Evolutionary conservation across 2,113 vertebrate genomes (phyloP).

Genomic region (Pterophyllum scalare): DNA sequence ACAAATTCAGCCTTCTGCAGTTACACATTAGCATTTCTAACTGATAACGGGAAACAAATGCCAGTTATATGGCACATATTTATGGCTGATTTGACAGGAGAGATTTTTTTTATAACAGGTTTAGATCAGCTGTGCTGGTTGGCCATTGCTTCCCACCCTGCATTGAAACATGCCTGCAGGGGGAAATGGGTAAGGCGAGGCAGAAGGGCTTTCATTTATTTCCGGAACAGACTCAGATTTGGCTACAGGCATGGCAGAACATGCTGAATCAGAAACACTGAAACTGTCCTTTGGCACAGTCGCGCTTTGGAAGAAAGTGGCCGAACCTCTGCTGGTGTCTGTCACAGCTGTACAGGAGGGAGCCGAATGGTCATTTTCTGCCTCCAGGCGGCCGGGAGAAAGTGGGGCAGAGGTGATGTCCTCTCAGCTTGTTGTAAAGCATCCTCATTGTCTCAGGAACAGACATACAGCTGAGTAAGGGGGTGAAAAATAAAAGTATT

Average conservation of each 20-base stretch:
- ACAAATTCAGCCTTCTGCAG: slow-evolving; percentile 10
- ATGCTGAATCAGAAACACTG: slow-evolving; percentile 21
- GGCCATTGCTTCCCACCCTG: slow-evolving; percentile 40
- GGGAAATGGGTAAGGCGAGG: slow-evolving; percentile 29
- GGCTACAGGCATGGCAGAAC: slow-evolving; percentile 45
- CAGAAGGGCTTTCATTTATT: slow-evolving; percentile 52
- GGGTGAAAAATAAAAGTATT: not conserved
- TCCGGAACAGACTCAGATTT: slow-evolving; percentile 44
- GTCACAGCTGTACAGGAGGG: not conserved
- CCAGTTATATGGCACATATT: not conserved
- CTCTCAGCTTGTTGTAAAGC: slow-evolving; percentile 71
- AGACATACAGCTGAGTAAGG: slow-evolving; percentile 82
- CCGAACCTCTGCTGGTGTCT: slow-evolving; percentile 13
- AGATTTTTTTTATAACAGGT: not conserved
- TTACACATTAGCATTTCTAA: slow-evolving; percentile 9
- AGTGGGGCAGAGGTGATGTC: slow-evolving; percentile 15
- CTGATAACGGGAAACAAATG: not conserved
- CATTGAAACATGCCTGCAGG: slow-evolving; percentile 41
- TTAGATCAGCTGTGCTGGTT: slow-evolving; percentile 48
- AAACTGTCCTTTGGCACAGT: slow-evolving; percentile 26
- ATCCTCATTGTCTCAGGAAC: slow-evolving; percentile 83
- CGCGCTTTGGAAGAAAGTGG: slow-evolving; percentile 29
- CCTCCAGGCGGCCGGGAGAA: not conserved
- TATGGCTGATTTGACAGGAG: not conserved
- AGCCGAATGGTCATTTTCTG: slow-evolving; percentile 18